A percentile compares a stretch with the other conserved stretches of the same genome.
Conservation (phyloP, 2,113 vertebrate species). For the Mungos mungo region DNA sequence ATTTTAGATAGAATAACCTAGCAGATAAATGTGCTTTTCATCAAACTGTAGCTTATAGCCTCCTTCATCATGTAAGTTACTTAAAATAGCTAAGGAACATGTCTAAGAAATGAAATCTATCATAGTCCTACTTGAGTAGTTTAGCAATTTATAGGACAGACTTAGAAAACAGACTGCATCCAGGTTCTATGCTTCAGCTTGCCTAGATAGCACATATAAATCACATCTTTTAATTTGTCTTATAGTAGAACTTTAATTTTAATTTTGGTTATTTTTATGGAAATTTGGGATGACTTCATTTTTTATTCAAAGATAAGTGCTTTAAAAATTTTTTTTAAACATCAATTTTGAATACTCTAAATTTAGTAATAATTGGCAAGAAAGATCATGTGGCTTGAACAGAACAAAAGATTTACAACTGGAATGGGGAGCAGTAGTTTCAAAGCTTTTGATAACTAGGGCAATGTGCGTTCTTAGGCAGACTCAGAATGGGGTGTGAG, state of each 20-base stretch:
- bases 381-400: not conserved
- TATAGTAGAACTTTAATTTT: not conserved
- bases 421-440: not conserved
- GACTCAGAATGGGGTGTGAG: not conserved
- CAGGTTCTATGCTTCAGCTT: not conserved
- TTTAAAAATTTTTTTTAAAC: not conserved
- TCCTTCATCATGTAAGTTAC: constrained; percentile 46
- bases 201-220: not conserved
- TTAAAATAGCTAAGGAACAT: constrained; percentile 46
- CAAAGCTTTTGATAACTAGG: not conserved
- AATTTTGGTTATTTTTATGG: constrained; percentile 35
- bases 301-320: not conserved
- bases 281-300: not conserved
- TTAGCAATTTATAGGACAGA: not conserved
- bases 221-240: not conserved
- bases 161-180: not conserved
- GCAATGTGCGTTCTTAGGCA: not conserved
- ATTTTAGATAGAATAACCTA: constrained; percentile 9
- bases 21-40: constrained; percentile 49
- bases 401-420: not conserved
- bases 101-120: constrained; percentile 33
- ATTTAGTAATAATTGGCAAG: not conserved
- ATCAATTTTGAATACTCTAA: constrained; percentile 24
- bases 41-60: constrained; percentile 13
- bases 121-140: not conserved